These are phyloP conservation scores for Sclerodermus sp. DNA, from an alignment of 2,888 invertebrate species.

Conservation along the genomic window DNA sequence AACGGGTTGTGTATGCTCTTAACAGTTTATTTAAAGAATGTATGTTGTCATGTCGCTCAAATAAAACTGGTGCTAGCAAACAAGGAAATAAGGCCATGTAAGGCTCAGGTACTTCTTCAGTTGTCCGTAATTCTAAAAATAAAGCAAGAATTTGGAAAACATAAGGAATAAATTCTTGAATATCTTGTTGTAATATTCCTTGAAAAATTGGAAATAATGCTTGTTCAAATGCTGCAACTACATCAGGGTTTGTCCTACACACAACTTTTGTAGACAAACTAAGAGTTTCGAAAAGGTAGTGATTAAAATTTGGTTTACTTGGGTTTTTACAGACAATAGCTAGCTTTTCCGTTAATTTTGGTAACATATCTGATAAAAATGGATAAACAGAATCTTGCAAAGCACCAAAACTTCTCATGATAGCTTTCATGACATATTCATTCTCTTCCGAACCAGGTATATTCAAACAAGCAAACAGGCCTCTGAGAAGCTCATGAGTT, in stretches of 20 bases:
- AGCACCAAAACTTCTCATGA: conserved; percentile 85
- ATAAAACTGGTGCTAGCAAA: conserved; percentile 84
- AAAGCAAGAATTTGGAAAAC: conserved; percentile 96
- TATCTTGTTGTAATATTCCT: conserved; percentile 90
- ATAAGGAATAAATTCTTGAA: conserved; percentile 97
- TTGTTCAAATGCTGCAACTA: conserved; percentile 87
- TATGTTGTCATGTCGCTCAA: conserved; percentile 93
- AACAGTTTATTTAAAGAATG: conserved; percentile 91
- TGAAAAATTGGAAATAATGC: conserved; percentile 94
- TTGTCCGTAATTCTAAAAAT: conserved; percentile 75
- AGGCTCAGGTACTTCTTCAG: conserved; percentile 70
- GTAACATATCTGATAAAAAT: conserved; percentile 77
- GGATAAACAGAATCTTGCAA: conserved; percentile 81
- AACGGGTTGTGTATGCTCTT: conserved; percentile 80
- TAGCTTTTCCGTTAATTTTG: conserved; percentile 83
- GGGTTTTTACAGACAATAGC: conserved; percentile 87
- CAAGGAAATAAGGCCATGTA: conserved; percentile 91
- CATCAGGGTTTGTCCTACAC: conserved; percentile 76
- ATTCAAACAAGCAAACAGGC: conserved; percentile 76
- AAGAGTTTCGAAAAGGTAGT: conserved; percentile 95
- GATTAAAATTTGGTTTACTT: conserved; percentile 96
- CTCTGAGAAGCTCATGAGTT: conserved; percentile 70
- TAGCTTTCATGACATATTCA: conserved; percentile 97
- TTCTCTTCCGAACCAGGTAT: conserved; percentile 83
- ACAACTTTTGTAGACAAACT: conserved; percentile 88